phyloP scores from a whole-genome alignment of 1,140 invertebrate species.

The Drosophila serrata region DNA sequence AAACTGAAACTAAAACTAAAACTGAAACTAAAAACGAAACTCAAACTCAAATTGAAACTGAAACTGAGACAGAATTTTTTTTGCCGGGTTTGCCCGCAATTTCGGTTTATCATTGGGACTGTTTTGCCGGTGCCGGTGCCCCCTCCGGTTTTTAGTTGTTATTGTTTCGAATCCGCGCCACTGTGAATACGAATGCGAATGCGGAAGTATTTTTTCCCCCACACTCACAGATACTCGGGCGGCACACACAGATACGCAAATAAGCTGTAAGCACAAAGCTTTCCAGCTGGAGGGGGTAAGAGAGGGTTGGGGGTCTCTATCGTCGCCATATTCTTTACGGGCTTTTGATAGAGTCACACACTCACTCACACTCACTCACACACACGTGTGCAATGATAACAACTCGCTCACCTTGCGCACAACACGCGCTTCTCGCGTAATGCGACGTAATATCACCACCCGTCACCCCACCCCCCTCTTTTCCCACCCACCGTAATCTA shows the following conservation, averaged over 20 bases:
- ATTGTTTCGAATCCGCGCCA: conserved; percentile 57
- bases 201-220: conserved; percentile 74
- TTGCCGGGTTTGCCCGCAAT: conserved; percentile 30
- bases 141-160: conserved; percentile 47
- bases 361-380: neutral
- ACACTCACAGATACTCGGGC: conserved; percentile 13
- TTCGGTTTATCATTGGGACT: conserved; percentile 54
- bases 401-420: conserved; percentile 77
- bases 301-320: conserved; percentile 46
- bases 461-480: no score
- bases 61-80: conserved; percentile 9
- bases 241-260: conserved; percentile 69
- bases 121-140: no score
- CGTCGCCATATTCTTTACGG: conserved; percentile 71
- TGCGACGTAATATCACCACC: conserved; percentile 70
- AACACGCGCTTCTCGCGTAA: conserved; percentile 75
- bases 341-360: conserved; percentile 60
- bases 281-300: conserved; percentile 1
- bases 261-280: conserved; percentile 54
- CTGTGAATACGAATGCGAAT: conserved; percentile 25
- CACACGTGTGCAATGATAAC: conserved; percentile 74
- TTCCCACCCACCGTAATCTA: conserved; percentile 10
- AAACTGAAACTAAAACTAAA: conserved; percentile 5
- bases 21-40: conserved; percentile 19
- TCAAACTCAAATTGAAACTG: conserved; percentile 16